phyloP scores from a whole-genome alignment of 2,888 invertebrate genomes.

The Ashinkailepas kermadecensis region DNA sequence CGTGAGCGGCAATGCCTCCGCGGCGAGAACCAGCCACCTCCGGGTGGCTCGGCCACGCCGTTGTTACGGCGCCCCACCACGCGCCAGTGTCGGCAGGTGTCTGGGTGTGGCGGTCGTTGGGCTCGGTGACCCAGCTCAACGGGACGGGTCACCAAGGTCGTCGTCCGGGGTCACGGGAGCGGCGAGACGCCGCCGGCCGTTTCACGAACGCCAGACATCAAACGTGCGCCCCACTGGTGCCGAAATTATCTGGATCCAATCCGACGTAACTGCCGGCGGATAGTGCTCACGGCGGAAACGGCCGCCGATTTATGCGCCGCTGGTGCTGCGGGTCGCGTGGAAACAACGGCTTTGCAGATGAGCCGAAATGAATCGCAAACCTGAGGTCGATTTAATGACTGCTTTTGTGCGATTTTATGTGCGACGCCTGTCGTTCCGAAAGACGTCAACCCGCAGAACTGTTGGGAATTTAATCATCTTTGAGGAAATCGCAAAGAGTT shows the following conservation, averaged over 20 bases:
- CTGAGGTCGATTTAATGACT: not conserved
- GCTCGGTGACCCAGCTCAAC: not conserved
- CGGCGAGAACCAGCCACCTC: too few species aligned
- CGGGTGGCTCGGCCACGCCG: too few species aligned
- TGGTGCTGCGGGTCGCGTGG: not conserved
- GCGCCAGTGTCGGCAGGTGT: not conserved
- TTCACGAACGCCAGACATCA: constrained; percentile 1
- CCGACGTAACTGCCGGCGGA: not conserved
- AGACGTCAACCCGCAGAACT: not conserved
- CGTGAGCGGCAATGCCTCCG: too few species aligned
- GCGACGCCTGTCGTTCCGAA: not conserved
- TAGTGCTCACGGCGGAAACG: not conserved
- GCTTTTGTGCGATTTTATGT: not conserved
- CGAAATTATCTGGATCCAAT: not conserved
- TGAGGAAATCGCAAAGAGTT: not conserved
- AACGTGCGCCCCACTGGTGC: not conserved
- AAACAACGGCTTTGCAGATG: not conserved
- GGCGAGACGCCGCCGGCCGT: constrained; percentile 9
- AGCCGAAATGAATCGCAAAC: not conserved
- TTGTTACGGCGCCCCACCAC: too few species aligned
- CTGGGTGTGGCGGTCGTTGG: not conserved
- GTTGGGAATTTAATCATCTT: constrained; percentile 1
- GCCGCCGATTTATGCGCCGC: not conserved
- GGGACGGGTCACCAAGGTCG: not conserved
- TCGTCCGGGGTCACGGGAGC: not conserved